A percentile compares a stretch with the other conserved stretches of the same genome.
Evolutionary conservation across 2,113 vertebrate species (phyloP).

Genomic region (Kryptolebias marmoratus): DNA sequence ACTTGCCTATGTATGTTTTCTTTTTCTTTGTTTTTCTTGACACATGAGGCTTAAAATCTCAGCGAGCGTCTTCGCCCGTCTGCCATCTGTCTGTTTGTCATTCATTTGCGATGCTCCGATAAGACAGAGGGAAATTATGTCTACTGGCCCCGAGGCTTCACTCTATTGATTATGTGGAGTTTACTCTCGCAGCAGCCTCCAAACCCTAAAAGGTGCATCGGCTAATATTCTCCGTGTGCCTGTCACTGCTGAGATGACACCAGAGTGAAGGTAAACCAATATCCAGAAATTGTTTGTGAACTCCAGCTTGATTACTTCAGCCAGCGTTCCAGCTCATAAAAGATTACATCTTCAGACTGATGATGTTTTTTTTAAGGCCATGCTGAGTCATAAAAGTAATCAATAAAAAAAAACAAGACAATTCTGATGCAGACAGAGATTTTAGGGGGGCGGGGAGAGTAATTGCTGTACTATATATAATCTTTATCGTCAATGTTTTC

Average conservation of each 20-base stretch:
- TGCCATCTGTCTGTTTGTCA: neutral
- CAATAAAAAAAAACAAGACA: constrained; percentile 19
- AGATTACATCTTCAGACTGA: constrained; percentile 27
- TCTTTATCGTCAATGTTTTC: neutral
- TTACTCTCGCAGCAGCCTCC: constrained; percentile 14
- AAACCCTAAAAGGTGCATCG: constrained; percentile 5
- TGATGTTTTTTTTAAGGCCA: constrained; percentile 3
- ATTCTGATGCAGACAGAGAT: neutral
- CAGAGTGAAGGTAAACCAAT: constrained; percentile 13
- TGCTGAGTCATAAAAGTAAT: constrained; percentile 14
- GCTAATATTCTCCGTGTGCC: constrained; percentile 14
- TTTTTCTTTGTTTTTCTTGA: neutral
- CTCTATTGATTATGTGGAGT: constrained; percentile 17
- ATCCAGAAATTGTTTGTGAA: constrained; percentile 8
- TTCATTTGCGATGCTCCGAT: constrained; percentile 7
- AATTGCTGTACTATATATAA: neutral
- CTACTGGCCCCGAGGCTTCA: constrained; percentile 19
- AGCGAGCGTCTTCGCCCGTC: neutral
- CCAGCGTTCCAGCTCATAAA: constrained; percentile 5
- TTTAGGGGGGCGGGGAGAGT: too few relatives aligned
- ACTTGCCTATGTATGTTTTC: neutral
- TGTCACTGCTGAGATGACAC: neutral
- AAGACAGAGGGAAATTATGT: constrained; percentile 13
- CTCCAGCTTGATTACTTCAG: constrained; percentile 5
- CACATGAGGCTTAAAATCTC: neutral